phyloP scores from a whole-genome alignment of 2,113 vertebrate species.

The Psittacula cyanocephala region DNA sequence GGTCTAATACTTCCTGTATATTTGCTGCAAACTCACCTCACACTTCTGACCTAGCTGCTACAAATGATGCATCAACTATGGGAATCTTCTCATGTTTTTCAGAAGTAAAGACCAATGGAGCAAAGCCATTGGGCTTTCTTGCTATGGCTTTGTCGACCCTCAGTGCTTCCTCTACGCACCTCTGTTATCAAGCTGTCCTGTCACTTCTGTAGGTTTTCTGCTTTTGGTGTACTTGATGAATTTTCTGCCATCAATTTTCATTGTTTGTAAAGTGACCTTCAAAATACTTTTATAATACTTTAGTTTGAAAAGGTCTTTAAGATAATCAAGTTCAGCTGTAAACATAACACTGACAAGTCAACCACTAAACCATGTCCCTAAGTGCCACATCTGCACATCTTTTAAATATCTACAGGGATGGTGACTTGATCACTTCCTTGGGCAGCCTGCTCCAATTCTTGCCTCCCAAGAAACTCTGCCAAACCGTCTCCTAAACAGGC shows the following conservation, averaged over 20 bases:
- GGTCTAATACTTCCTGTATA: not conserved
- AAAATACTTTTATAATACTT: not conserved
- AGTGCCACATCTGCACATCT: accelerated
- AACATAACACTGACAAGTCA: not conserved
- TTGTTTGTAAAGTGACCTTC: not conserved
- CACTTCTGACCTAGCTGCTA: not conserved
- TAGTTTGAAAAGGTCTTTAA: not conserved
- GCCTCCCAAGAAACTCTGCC: not conserved
- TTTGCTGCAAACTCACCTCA: not conserved
- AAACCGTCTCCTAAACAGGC: not conserved
- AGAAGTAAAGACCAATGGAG: not conserved
- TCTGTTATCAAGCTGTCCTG: not conserved
- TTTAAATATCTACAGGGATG: not conserved
- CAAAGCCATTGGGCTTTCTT: not conserved
- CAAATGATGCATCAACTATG: not conserved
- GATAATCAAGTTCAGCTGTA: not conserved
- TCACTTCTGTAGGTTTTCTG: not conserved
- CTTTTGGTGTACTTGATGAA: not conserved
- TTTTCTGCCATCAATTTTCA: not conserved
- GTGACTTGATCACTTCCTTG: not conserved
- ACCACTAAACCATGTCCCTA: not conserved
- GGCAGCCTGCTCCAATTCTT: not conserved
- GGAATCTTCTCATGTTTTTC: not conserved
- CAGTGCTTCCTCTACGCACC: no score
- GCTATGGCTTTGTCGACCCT: not conserved